Conservation (phyloP, 1,140 invertebrate species). For the Pseudobourletiella spinata region DNA sequence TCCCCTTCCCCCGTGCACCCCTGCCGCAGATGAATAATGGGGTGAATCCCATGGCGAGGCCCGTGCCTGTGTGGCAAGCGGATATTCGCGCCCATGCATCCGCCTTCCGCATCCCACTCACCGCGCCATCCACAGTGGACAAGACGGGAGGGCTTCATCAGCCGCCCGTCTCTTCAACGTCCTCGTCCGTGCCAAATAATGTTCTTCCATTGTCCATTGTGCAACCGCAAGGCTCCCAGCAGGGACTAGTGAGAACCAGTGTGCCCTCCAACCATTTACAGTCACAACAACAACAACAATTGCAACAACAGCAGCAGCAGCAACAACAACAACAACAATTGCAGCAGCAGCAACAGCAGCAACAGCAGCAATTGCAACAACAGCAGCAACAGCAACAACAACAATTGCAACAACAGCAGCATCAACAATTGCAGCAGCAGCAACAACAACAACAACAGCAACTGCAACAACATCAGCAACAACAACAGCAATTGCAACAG, state of each 20-base stretch:
- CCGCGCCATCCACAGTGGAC: too few species aligned
- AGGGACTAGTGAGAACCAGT: not conserved
- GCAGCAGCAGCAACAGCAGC: too few species aligned
- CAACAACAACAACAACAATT: too few species aligned
- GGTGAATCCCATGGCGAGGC: not conserved
- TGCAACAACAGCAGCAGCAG: too few species aligned
- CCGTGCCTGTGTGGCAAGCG: conserved; percentile 6
- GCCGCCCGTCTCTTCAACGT: not conserved
- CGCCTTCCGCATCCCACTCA: conserved; percentile 27
- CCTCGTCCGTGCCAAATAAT: not conserved
- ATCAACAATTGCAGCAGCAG: not conserved
- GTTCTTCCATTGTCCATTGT: conserved; percentile 15
- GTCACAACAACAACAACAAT: too few species aligned
- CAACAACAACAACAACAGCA: conserved; percentile 3
- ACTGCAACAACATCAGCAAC: too few species aligned
- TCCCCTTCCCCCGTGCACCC: conserved; percentile 1
- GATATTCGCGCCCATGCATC: conserved; percentile 18
- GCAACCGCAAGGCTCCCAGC: conserved; percentile 11
- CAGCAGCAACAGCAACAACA: too few species aligned
- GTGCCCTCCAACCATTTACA: not conserved
- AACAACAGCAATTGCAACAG: too few species aligned
- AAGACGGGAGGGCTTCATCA: too few species aligned
- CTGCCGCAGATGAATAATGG: not conserved
- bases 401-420: not conserved
- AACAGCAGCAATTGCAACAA: too few species aligned